A percentile compares a stretch with the other conserved stretches of the same genome.
Evolutionary conservation across 64 coral and sea anemone species (phyloP).

Genomic region (Pocillopora verrucosa): DNA sequence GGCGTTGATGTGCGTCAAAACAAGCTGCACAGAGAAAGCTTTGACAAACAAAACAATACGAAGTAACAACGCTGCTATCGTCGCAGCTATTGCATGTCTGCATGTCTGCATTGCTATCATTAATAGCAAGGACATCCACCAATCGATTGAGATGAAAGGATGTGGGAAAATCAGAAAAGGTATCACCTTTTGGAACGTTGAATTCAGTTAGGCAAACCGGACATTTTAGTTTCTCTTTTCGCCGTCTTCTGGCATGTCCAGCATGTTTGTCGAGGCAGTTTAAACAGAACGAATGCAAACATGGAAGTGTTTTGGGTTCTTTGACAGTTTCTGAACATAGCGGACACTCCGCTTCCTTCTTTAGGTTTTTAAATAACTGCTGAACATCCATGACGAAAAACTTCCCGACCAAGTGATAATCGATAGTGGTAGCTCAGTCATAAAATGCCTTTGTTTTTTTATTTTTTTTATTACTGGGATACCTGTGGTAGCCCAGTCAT

Average conservation of each 20-base stretch:
- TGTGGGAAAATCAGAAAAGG: neutral
- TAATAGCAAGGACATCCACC: neutral
- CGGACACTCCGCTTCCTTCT: neutral
- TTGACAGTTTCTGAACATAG: neutral
- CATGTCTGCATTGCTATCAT: neutral
- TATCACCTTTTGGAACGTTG: neutral
- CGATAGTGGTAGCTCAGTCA: too few species aligned
- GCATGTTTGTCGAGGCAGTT: neutral
- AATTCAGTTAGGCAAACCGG: neutral
- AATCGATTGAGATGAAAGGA: slow-evolving; percentile 1
- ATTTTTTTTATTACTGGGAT: too few species aligned
- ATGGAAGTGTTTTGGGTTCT: neutral
- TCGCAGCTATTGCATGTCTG: neutral
- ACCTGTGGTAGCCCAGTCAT: too few species aligned
- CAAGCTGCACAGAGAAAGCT: neutral
- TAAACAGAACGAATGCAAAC: neutral
- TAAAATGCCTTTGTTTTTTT: too few species aligned
- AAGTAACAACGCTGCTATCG: neutral
- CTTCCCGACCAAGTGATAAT: too few species aligned
- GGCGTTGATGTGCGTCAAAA: neutral
- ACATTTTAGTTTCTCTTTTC: neutral
- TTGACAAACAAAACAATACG: neutral
- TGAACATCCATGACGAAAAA: neutral
- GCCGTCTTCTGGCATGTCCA: neutral
- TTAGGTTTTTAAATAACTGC: neutral